Conservation (phyloP, 2,113 vertebrate species). For the Aegotheles bennettii region DNA sequence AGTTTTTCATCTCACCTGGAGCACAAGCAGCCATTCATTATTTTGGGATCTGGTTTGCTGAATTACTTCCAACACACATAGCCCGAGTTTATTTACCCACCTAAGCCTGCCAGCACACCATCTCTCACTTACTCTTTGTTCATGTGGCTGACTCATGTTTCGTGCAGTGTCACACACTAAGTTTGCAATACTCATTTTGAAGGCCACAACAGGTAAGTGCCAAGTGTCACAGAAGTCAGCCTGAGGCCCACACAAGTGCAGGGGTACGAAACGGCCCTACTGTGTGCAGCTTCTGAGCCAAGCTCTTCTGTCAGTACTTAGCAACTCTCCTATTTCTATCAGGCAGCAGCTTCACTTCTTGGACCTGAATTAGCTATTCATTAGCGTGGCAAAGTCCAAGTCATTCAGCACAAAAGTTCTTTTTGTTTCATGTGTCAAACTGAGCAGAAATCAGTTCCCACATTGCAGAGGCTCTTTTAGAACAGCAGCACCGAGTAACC, state of each 20-base stretch:
- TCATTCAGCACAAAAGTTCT: neutral
- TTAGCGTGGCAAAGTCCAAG: neutral
- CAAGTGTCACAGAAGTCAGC: neutral
- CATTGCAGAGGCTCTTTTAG: neutral
- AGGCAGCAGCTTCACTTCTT: neutral
- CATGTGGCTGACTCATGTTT: neutral
- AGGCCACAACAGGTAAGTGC: neutral
- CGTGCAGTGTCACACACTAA: neutral
- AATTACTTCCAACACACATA: neutral
- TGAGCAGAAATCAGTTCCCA: neutral
- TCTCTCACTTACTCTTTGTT: neutral
- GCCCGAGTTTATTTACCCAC: neutral
- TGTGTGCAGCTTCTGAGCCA: neutral
- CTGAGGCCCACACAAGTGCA: rapidly evolving
- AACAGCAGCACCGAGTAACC: neutral
- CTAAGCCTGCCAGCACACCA: neutral
- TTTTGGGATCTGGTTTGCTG: neutral
- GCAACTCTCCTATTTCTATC: neutral
- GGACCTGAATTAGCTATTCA: neutral
- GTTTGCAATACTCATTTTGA: neutral
- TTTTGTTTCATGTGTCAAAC: neutral
- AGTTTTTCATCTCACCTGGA: neutral
- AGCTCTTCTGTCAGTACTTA: neutral
- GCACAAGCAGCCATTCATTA: neutral
- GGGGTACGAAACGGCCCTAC: neutral